A percentile compares a stretch with the other conserved stretches of the same genome.
Conservation (phyloP, 1,140 invertebrate species). For the Aphaenogaster rudis region DNA sequence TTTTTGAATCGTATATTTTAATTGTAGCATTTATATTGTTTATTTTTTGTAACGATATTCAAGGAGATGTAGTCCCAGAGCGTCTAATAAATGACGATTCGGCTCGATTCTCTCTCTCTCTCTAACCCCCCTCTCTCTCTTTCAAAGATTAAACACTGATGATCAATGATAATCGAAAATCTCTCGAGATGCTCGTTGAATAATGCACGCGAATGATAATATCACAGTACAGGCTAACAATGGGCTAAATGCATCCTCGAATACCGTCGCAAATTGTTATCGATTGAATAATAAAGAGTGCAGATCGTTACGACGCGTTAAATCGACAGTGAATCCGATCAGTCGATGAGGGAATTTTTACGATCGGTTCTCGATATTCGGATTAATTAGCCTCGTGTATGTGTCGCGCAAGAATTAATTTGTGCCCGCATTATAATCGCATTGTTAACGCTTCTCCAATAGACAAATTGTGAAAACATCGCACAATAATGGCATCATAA, state of each 20-base stretch:
- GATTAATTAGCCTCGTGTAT: neutral
- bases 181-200: neutral
- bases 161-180: neutral
- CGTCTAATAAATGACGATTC: no score
- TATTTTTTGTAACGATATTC: no score
- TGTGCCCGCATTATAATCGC: neutral
- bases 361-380: neutral
- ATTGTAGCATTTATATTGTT: no score
- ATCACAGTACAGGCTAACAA: neutral
- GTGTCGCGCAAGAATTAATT: neutral
- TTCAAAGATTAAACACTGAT: no score
- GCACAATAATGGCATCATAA: no score
- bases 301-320: neutral
- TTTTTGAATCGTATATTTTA: no score
- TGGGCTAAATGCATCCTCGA: neutral
- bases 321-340: neutral
- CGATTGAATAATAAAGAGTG: conserved; percentile 14
- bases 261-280: conserved; percentile 35
- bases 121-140: no score
- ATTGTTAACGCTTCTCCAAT: neutral
- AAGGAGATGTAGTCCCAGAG: no score
- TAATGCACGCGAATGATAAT: neutral
- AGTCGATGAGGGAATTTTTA: neutral
- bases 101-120: no score
- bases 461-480: no score